Conservation (phyloP, 2,113 vertebrate species). For the Pangasianodon hypophthalmus region DNA sequence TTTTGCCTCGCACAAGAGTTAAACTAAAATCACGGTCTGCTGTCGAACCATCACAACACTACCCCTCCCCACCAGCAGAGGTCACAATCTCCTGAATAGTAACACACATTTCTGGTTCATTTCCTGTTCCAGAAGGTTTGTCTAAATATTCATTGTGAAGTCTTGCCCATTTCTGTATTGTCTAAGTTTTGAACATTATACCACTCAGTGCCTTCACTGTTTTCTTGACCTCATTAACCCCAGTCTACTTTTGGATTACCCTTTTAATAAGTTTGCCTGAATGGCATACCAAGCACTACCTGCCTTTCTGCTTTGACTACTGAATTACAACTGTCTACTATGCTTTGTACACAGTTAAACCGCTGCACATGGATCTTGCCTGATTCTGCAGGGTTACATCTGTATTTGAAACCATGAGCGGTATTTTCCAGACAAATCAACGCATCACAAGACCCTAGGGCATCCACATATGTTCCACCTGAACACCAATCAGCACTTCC, state of each 20-base stretch:
- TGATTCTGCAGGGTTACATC: background rate
- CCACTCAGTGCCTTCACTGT: background rate
- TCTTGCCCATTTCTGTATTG: background rate
- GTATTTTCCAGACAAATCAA: conserved; percentile 30
- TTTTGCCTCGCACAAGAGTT: conserved; percentile 26
- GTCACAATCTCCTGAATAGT: background rate
- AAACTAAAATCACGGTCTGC: conserved; percentile 14
- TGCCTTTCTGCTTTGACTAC: background rate
- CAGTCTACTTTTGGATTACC: background rate
- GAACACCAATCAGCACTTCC: conserved; percentile 28
- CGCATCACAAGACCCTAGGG: conserved; percentile 2
- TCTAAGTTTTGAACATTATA: background rate
- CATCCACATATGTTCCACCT: conserved; percentile 18
- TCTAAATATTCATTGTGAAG: background rate
- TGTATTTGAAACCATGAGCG: background rate
- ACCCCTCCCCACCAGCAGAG: background rate
- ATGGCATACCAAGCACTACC: background rate
- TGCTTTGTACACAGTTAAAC: background rate
- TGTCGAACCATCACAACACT: background rate
- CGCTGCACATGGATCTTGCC: background rate
- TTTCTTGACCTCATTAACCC: conserved; percentile 4
- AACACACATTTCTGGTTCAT: background rate
- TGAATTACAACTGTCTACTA: background rate
- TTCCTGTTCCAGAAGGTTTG: background rate
- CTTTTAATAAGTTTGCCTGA: background rate